Conservation (phyloP, 2,888 invertebrate genomes). For the Hypena proboscidalis region DNA sequence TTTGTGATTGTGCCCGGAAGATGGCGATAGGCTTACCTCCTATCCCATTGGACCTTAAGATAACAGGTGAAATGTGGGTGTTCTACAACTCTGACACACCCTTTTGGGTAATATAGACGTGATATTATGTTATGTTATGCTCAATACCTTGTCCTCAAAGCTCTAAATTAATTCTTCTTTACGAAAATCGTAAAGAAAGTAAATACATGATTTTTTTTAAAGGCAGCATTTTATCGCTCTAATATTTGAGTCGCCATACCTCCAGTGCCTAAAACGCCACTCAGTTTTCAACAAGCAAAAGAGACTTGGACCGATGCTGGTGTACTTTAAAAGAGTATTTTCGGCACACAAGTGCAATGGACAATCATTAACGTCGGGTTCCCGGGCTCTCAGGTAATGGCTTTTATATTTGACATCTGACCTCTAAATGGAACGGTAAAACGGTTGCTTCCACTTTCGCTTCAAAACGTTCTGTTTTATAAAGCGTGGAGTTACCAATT, state of each 20-base stretch:
- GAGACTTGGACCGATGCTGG: conserved; percentile 54
- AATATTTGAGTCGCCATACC: conserved; percentile 46
- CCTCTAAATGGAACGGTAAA: conserved; percentile 32
- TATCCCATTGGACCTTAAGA: too few relatives aligned
- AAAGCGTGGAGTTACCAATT: conserved; percentile 1
- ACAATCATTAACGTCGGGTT: conserved; percentile 48
- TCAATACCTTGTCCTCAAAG: too few relatives aligned
- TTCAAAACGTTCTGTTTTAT: conserved; percentile 11
- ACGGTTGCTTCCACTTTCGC: conserved; percentile 13
- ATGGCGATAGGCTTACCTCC: too few relatives aligned
- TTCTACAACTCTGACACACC: too few relatives aligned
- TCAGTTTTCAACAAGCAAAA: conserved; percentile 52
- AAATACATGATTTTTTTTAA: background rate
- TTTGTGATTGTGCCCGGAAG: too few relatives aligned
- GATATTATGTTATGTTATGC: too few relatives aligned
- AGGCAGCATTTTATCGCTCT: conserved; percentile 48
- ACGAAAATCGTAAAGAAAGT: too few relatives aligned
- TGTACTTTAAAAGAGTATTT: conserved; percentile 53
- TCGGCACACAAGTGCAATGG: conserved; percentile 53
- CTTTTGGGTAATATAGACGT: too few relatives aligned
- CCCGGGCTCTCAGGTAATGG: conserved; percentile 41
- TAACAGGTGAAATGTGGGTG: too few relatives aligned
- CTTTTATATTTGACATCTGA: conserved; percentile 45
- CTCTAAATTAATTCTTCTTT: too few relatives aligned
- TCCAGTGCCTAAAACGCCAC: conserved; percentile 50